Conservation (phyloP, 1,140 invertebrate species). For the Neotoxoptera formosana region DNA sequence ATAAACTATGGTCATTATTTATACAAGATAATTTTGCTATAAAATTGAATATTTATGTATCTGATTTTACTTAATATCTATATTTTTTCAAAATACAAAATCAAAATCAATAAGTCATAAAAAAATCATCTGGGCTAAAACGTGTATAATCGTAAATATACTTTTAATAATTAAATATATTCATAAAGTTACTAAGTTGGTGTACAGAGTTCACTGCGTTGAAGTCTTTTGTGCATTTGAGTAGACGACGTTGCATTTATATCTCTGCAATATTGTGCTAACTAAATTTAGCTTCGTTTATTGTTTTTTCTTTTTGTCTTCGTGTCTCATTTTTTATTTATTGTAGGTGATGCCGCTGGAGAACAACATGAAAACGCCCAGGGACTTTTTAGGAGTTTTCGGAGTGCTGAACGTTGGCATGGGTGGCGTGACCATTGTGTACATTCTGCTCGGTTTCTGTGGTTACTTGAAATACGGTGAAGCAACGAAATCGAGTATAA, state of each 20-base stretch:
- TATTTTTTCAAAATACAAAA: no score
- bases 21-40: no score
- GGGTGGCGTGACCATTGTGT: slow-evolving; percentile 84
- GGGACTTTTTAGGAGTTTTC: slow-evolving; percentile 80
- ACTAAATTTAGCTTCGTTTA: not conserved
- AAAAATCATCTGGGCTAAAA: no score
- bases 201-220: not conserved
- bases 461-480: slow-evolving; percentile 84
- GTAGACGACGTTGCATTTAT: not conserved
- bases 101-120: no score
- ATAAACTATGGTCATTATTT: no score
- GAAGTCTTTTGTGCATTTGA: not conserved
- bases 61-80: no score
- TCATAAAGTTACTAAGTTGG: not conserved
- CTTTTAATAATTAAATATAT: no score
- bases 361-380: slow-evolving; percentile 87
- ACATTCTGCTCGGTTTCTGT: slow-evolving; percentile 87
- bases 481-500: slow-evolving; percentile 73
- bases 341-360: slow-evolving; percentile 84
- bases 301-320: not conserved
- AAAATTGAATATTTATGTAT: no score
- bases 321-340: not conserved
- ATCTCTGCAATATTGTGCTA: not conserved
- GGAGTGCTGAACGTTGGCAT: slow-evolving; percentile 90
- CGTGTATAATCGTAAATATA: no score